Base-by-base conservation (phyloP, 2,888 invertebrate genomes). In the Sesia apiformis region DNA sequence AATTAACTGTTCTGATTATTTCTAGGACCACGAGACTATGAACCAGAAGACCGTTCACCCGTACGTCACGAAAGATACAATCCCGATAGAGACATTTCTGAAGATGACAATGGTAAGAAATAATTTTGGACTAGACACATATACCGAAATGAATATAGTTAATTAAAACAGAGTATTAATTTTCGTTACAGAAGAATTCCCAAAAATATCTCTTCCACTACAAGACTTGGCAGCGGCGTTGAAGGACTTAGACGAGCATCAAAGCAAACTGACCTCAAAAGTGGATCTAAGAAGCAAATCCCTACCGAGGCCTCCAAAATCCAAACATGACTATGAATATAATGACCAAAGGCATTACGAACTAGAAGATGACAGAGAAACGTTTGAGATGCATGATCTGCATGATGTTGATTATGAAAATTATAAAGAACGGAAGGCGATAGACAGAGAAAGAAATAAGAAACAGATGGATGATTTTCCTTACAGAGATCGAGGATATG, bases 151-250 rank as follows among this genome's bases (percentile, higher is more conserved):
- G 23, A 23, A 23, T 1, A 3, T 43, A 43, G 43, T 43, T 23
- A 43, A 3, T 43, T 2, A 50, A 23, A 38, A 50, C 3, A 50
- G 50, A 38, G 6, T 38, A 6, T 50, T 38, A 50, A 50, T 23
- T 23, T 49, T 49, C 40, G 39, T 54, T 52, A 38, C 52, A 7
- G 56, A 56, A 85, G 88, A 81, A 0, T 88, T 86, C 39, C 89
- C 86, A n/a, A 86, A 81, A 63, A 84, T 90, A 58, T 84, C 87
- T 0, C 67, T 89, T 3, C 88, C 89, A 0, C 61, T 89, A 3
- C 81, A 83, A 75, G 88, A 90, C 58, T 63, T 88, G n/a, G 84
- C 83, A 58, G 84, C 86, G 5, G 89, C 89, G 0, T 63, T 89
- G 4, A 78, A 81, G 60, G 84, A 88, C 41, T 63, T 88, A 38